Conservation (phyloP, 2,797 vertebrate genomes). For the Microctenopoma steveboyesi region DNA sequence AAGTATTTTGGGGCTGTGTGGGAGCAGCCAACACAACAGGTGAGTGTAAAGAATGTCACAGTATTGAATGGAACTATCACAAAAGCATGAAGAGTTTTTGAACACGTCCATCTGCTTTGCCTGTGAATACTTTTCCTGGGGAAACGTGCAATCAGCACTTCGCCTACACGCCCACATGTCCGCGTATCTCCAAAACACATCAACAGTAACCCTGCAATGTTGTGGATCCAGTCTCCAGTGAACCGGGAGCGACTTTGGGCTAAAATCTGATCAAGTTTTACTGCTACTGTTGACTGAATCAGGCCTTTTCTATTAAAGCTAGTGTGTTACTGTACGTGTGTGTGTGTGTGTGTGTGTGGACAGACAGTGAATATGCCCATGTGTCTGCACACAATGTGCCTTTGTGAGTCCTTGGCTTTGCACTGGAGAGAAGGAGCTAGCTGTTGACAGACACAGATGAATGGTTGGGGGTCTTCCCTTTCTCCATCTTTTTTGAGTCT, state of each 20-base stretch:
- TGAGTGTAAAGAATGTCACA: no score
- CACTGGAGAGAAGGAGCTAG: conserved; percentile 66
- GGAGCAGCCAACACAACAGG: not conserved
- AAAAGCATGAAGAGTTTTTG: not conserved
- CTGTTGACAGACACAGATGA: conserved; percentile 35
- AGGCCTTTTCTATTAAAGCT: conserved; percentile 69
- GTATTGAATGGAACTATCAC: not conserved
- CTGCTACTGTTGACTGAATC: conserved; percentile 73
- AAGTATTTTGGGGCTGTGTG: not conserved
- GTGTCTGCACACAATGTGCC: conserved; percentile 79
- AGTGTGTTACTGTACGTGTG: conserved; percentile 29
- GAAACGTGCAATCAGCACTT: conserved; percentile 33
- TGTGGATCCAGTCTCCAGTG: conserved; percentile 22
- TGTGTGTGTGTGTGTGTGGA: conserved; percentile 34
- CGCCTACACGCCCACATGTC: conserved; percentile 30
- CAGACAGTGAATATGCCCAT: conserved; percentile 68
- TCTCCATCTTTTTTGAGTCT: conserved; percentile 25
- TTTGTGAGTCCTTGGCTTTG: conserved; percentile 78
- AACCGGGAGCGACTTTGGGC: conserved; percentile 39
- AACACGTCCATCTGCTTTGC: conserved; percentile 2
- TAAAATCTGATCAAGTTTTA: conserved; percentile 69
- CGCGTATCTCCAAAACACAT: conserved; percentile 41
- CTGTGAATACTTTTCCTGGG: conserved; percentile 10
- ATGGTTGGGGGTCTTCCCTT: conserved; percentile 31
- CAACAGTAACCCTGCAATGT: conserved; percentile 15